Conservation (phyloP, 2,797 vertebrate genomes). For the Sebastes steindachneri region DNA sequence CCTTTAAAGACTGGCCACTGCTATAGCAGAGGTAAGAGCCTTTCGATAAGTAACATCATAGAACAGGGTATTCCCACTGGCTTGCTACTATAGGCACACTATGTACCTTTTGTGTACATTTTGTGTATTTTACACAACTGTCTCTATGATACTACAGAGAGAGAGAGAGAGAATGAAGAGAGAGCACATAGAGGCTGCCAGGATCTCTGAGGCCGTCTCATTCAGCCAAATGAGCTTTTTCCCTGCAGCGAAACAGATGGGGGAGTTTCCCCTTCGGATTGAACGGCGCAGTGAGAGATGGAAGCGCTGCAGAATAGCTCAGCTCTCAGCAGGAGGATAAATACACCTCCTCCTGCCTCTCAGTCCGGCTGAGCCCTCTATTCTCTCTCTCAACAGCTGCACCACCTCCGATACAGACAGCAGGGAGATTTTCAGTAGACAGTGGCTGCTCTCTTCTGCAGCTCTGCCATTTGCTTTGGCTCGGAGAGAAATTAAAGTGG, state of each 20-base stretch:
- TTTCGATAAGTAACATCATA: slow-evolving; percentile 24
- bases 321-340: slow-evolving; percentile 39
- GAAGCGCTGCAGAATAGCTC: not conserved
- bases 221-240: slow-evolving; percentile 29
- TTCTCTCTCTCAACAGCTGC: slow-evolving; percentile 26
- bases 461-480: not conserved
- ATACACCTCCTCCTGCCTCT: slow-evolving; percentile 28
- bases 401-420: slow-evolving; percentile 1
- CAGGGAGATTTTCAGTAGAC: not conserved
- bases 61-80: not conserved
- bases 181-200: not conserved
- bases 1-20: not conserved
- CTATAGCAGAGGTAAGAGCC: not conserved
- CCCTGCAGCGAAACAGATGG: slow-evolving; percentile 31
- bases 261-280: not conserved
- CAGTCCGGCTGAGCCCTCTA: slow-evolving; percentile 33
- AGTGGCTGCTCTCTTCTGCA: not conserved
- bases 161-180: not conserved
- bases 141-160: not conserved
- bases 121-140: slow-evolving; percentile 7
- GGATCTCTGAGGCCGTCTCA: slow-evolving; percentile 5
- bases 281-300: slow-evolving; percentile 1
- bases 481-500: not conserved
- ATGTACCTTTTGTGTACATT: not conserved
- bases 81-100: not conserved